phyloP scores from a whole-genome alignment of 2,113 vertebrate genomes.

The Typhlomys cinereus region DNA sequence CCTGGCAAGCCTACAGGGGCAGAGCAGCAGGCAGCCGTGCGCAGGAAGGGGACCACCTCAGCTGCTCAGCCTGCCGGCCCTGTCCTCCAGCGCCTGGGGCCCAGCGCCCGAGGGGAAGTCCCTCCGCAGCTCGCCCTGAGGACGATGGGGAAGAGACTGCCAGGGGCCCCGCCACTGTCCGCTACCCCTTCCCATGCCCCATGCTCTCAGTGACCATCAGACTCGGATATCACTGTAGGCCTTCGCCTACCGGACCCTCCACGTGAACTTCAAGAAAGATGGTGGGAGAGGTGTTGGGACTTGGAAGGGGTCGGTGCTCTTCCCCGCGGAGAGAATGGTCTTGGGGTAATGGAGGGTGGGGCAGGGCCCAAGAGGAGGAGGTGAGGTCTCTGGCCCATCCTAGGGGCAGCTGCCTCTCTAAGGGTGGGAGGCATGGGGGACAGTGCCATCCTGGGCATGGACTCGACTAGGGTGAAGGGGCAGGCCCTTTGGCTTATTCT shows the following conservation, averaged over 20 bases:
- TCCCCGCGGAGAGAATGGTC: not conserved
- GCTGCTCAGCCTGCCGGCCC: accelerated
- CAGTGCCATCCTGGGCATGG: too few relatives aligned
- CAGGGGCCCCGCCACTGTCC: accelerated
- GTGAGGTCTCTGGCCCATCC: too few relatives aligned
- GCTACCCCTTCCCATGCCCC: not conserved
- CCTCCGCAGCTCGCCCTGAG: not conserved
- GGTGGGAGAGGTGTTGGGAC: not conserved
- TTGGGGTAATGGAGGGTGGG: too few relatives aligned
- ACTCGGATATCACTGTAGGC: not conserved
- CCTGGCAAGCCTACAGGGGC: not conserved
- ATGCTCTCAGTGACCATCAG: not conserved
- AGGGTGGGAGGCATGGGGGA: too few relatives aligned
- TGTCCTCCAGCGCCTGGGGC: accelerated
- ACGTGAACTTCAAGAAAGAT: not conserved
- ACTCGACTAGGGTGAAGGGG: accelerated
- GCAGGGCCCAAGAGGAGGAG: too few relatives aligned
- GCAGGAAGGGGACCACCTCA: not conserved
- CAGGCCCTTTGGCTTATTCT: not conserved
- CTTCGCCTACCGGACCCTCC: not conserved
- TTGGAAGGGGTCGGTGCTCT: not conserved
- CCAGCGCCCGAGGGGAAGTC: not conserved
- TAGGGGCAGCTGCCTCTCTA: too few relatives aligned
- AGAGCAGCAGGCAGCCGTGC: not conserved
- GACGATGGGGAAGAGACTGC: not conserved